Conservation (phyloP, 2,113 vertebrate species). For the Caracal caracal region DNA sequence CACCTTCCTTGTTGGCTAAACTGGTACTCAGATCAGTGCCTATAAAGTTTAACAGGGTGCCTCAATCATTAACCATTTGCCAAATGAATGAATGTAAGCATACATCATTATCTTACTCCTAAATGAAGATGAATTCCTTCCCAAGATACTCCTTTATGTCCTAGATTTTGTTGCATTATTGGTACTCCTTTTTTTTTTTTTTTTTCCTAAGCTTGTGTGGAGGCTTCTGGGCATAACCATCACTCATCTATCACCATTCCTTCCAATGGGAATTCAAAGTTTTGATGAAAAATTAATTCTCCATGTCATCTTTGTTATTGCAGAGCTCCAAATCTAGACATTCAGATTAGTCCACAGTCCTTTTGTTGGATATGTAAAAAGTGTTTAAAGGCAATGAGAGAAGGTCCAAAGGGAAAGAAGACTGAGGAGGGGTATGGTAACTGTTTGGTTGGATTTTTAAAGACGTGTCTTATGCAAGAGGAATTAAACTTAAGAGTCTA, state of each 20-base stretch:
- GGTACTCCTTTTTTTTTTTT: not conserved
- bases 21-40: not conserved
- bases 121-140: not conserved
- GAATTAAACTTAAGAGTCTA: not conserved
- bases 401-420: not conserved
- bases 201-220: not conserved
- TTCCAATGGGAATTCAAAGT: not conserved
- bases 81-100: not conserved
- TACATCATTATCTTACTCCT: not conserved
- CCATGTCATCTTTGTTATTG: not conserved
- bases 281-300: not conserved
- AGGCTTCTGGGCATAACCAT: not conserved
- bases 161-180: not conserved
- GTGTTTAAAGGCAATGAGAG: not conserved
- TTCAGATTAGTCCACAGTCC: not conserved
- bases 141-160: not conserved
- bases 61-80: not conserved
- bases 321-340: not conserved
- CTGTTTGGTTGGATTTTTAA: not conserved
- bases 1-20: not conserved
- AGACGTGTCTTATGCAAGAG: not conserved
- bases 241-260: not conserved
- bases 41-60: not conserved
- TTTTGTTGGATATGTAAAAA: not conserved
- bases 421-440: not conserved